Percentiles rank a stretch among this genome's conserved stretches.
These are phyloP conservation scores for Leguminivora glycinivorella DNA, from an alignment of 1,140 invertebrate species.

Conservation along the genomic window DNA sequence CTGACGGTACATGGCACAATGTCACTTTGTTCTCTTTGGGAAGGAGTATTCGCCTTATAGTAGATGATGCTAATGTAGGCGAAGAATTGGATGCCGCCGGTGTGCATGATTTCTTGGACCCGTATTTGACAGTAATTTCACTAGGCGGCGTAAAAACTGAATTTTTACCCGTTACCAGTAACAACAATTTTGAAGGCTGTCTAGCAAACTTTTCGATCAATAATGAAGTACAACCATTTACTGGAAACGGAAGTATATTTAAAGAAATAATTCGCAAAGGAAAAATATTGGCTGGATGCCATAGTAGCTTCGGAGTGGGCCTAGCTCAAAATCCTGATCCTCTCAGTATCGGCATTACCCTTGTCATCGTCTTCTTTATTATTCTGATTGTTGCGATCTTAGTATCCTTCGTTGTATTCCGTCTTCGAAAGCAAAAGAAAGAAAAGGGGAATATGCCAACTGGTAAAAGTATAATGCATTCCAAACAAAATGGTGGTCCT, in stretches of 20 bases:
- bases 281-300: slow-evolving; percentile 84
- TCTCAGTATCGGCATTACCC: slow-evolving; percentile 92
- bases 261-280: slow-evolving; percentile 84
- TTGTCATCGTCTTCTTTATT: slow-evolving; percentile 96
- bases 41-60: slow-evolving; percentile 84
- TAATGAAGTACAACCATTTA: slow-evolving; percentile 92
- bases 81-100: slow-evolving; percentile 91
- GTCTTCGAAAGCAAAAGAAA: slow-evolving; percentile 89
- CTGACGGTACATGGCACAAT: slow-evolving; percentile 93
- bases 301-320: slow-evolving; percentile 85
- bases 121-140: slow-evolving; percentile 89
- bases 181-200: slow-evolving; percentile 90
- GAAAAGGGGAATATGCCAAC: slow-evolving; percentile 85
- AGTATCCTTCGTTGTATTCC: slow-evolving; percentile 93
- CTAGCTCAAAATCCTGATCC: slow-evolving; percentile 90
- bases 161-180: slow-evolving; percentile 75
- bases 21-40: slow-evolving; percentile 85
- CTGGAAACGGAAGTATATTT: slow-evolving; percentile 90
- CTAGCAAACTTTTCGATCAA: slow-evolving; percentile 94
- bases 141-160: slow-evolving; percentile 86
- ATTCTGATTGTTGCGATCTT: slow-evolving; percentile 92
- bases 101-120: slow-evolving; percentile 94
- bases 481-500: slow-evolving; percentile 83
- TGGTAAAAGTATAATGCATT: slow-evolving; percentile 80
- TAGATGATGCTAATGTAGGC: slow-evolving; percentile 86